Percentiles rank a stretch among this genome's conserved stretches.
Evolutionary conservation across 2,888 invertebrate species (phyloP).

Genomic region (Epinotia bilunana): DNA sequence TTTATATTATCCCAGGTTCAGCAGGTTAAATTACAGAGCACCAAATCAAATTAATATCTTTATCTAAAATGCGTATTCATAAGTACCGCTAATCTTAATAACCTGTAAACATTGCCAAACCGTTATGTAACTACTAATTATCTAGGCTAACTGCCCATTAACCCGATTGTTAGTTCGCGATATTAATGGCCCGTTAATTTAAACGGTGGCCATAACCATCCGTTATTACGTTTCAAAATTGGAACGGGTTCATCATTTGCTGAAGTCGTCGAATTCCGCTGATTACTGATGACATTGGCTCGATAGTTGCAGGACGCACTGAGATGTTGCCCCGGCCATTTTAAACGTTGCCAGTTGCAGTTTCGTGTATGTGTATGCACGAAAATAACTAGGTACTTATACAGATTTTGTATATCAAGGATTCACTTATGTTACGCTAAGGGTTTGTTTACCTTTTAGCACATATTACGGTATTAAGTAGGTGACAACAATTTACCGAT

Average conservation of each 20-base stretch:
- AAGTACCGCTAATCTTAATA: constrained; percentile 14
- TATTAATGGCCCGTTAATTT: constrained; percentile 70
- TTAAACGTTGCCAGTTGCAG: background rate
- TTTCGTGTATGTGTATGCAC: too few species aligned
- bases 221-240: constrained; percentile 58
- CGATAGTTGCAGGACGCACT: constrained; percentile 42
- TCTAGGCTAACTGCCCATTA: constrained; percentile 51
- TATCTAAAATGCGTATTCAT: constrained; percentile 12
- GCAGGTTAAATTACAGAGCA: background rate
- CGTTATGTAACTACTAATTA: constrained; percentile 33
- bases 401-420: too few species aligned
- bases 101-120: constrained; percentile 32
- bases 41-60: background rate
- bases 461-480: too few species aligned
- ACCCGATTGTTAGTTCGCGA: constrained; percentile 58
- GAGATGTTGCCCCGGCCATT: background rate
- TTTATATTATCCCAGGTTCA: background rate
- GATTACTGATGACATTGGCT: constrained; percentile 54
- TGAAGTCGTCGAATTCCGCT: constrained; percentile 46
- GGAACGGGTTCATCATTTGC: constrained; percentile 59
- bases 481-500: too few species aligned
- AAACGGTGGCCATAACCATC: constrained; percentile 59
- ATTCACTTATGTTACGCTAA: too few species aligned
- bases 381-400: too few species aligned
- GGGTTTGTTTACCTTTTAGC: too few species aligned